A percentile compares a stretch with the other conserved stretches of the same genome.
phyloP scores from a whole-genome alignment of 2,797 vertebrate genomes.

The Echeneis naucrates region DNA sequence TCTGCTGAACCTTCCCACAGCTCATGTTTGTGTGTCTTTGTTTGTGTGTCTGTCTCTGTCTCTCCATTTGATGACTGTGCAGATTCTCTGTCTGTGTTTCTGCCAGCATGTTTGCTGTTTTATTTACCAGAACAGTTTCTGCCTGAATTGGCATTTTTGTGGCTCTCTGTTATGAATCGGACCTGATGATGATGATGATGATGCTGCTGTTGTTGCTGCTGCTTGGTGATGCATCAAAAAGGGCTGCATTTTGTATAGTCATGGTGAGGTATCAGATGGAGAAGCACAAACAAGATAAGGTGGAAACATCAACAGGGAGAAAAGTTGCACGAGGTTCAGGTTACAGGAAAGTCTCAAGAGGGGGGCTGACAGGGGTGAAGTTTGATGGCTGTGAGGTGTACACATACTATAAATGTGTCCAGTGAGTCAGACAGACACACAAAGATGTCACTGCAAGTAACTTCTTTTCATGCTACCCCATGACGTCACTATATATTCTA shows the following conservation, averaged over 20 bases:
- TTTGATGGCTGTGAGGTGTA: constrained; percentile 17
- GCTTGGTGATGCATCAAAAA: background rate
- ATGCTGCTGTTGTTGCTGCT: constrained; percentile 7
- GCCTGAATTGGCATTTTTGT: constrained; percentile 8
- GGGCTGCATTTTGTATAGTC: background rate
- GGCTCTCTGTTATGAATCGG: constrained; percentile 1
- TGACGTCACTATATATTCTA: background rate
- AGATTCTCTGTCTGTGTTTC: constrained; percentile 60
- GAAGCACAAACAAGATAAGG: constrained; percentile 12
- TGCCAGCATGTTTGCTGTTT: constrained; percentile 38
- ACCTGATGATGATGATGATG: background rate
- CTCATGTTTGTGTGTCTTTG: constrained; percentile 21
- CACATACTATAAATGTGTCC: background rate
- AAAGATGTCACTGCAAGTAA: background rate
- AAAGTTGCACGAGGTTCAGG: constrained; percentile 4
- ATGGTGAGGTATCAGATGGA: constrained; percentile 11
- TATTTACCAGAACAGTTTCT: constrained; percentile 16
- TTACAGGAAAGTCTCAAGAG: constrained; percentile 29
- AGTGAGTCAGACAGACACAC: background rate
- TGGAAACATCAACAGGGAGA: constrained; percentile 6
- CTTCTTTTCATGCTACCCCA: background rate
- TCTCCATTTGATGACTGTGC: constrained; percentile 68
- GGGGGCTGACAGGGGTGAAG: constrained; percentile 23
- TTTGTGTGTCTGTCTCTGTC: constrained; percentile 37
- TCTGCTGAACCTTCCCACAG: constrained; percentile 29